Conservation (phyloP, 2,797 vertebrate species). For the Arctocebus calabarensis region DNA sequence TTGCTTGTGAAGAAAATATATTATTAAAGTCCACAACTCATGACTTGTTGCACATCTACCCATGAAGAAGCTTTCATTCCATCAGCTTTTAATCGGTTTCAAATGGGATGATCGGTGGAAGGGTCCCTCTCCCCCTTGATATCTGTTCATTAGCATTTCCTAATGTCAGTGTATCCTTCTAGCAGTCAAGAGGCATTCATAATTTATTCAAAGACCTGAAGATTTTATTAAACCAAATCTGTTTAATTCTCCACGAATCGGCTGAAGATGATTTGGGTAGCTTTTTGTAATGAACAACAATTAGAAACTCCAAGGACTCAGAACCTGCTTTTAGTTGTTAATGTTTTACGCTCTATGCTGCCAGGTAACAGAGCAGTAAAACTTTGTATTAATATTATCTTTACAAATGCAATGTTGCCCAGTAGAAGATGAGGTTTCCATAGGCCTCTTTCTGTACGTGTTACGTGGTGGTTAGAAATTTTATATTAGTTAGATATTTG, state of each 20-base stretch:
- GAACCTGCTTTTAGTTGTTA: conserved; percentile 86
- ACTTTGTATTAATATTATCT: conserved; percentile 88
- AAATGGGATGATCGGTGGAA: conserved; percentile 83
- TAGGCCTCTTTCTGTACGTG: conserved; percentile 72
- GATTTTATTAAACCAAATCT: conserved; percentile 88
- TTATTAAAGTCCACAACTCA: conserved; percentile 89
- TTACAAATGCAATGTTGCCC: conserved; percentile 86
- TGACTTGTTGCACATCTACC: conserved; percentile 88
- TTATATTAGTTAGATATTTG: conserved; percentile 17
- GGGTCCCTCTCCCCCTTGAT: conserved; percentile 55
- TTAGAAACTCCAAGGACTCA: conserved; percentile 87
- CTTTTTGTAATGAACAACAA: conserved; percentile 88
- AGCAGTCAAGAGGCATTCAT: conserved; percentile 86
- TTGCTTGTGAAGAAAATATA: conserved; percentile 90
- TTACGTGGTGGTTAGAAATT: conserved; percentile 61
- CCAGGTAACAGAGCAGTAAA: conserved; percentile 87
- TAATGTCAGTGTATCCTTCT: conserved; percentile 85
- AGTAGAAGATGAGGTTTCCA: conserved; percentile 84
- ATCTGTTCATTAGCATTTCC: conserved; percentile 85
- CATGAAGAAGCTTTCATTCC: conserved; percentile 82
- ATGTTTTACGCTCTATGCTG: conserved; percentile 85
- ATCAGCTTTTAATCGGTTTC: conserved; percentile 87
- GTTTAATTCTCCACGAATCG: conserved; percentile 87
- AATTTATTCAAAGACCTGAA: conserved; percentile 89
- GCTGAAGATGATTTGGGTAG: conserved; percentile 85